phyloP scores from a whole-genome alignment of 2,888 invertebrate genomes.

The Torymus aiolomorphi region DNA sequence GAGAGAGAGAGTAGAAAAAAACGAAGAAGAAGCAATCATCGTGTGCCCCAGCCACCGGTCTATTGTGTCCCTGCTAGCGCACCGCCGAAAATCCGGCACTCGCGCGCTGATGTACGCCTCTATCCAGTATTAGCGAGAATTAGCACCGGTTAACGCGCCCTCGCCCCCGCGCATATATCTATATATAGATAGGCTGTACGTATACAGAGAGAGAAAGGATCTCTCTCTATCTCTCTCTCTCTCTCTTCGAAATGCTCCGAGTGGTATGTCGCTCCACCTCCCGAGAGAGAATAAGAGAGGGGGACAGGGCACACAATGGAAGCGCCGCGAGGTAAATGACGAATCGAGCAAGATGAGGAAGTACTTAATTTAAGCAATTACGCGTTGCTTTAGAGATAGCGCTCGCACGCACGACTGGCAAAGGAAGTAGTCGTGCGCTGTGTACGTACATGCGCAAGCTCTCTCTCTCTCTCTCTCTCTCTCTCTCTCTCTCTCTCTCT shows the following conservation, averaged over 20 bases:
- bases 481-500: too few relatives aligned
- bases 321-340: slow-evolving; percentile 59
- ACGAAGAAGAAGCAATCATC: slow-evolving; percentile 51
- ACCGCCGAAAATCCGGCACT: slow-evolving; percentile 49
- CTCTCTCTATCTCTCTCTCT: too few relatives aligned
- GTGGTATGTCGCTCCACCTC: slow-evolving; percentile 9
- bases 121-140: slow-evolving; percentile 50
- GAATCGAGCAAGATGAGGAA: slow-evolving; percentile 62
- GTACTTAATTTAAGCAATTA: slow-evolving; percentile 63
- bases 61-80: slow-evolving; percentile 35
- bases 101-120: slow-evolving; percentile 12
- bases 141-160: slow-evolving; percentile 38
- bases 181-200: too few relatives aligned
- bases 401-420: not conserved
- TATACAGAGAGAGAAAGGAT: too few relatives aligned
- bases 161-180: not conserved
- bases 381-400: slow-evolving; percentile 47
- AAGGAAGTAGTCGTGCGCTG: not conserved
- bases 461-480: too few relatives aligned
- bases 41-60: slow-evolving; percentile 26
- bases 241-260: slow-evolving; percentile 34
- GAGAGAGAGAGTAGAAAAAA: slow-evolving; percentile 6
- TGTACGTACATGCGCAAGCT: too few relatives aligned
- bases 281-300: too few relatives aligned
- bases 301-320: slow-evolving; percentile 21